Base-by-base conservation (phyloP, 2,113 vertebrate species). In the Herpetotheres cachinnans region DNA sequence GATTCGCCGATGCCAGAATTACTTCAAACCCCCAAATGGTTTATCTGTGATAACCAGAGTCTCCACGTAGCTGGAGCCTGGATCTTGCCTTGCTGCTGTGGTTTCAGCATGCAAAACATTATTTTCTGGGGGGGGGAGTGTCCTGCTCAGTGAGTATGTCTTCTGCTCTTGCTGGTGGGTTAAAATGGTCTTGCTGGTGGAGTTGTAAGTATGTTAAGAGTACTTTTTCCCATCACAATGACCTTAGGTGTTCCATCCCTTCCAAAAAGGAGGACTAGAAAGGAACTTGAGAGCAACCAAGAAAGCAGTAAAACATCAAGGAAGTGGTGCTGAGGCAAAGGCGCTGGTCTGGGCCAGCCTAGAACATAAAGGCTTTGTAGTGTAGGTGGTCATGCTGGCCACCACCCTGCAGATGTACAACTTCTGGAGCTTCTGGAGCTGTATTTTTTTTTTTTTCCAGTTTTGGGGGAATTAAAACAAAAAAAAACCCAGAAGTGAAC, bases 41-140 rank as follows among this genome's bases (percentile, higher is more conserved):
- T 84, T 73, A 9, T 34, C 42, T 40, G 8, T 36, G 69, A 4
- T 44, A 25, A 30, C 46, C 17, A 3, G 1, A 1, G 42, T 46
- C 34, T 24, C 26, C 3, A 1, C 0, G 0, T 21, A 24, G 14
- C 55, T 56, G 26, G 76, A 78, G 47, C 47, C 38, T 30, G 4
- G 12, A 11, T 72, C 12, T 80, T 80, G 58, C 27, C 47, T 49
- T 24, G 10, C 59, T 82, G 70, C 85, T 87, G 26, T 63, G 65
- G 19, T 78, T 93, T 80, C 54, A 83, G n/a, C n/a, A 2, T 8
- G 24, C 59, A 78, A 59, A 84, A 34, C 10, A 0, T 11, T 34
- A 10, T 16, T 80, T 72, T 86, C 24, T 9, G 1, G 10, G 21
- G 21, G 13, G 14, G 24, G 34, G 25, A 40, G 13, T 14, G 9